Evolutionary conservation across 1,140 invertebrate genomes (phyloP).

Genomic region (Trachymyrmex septentrionalis): DNA sequence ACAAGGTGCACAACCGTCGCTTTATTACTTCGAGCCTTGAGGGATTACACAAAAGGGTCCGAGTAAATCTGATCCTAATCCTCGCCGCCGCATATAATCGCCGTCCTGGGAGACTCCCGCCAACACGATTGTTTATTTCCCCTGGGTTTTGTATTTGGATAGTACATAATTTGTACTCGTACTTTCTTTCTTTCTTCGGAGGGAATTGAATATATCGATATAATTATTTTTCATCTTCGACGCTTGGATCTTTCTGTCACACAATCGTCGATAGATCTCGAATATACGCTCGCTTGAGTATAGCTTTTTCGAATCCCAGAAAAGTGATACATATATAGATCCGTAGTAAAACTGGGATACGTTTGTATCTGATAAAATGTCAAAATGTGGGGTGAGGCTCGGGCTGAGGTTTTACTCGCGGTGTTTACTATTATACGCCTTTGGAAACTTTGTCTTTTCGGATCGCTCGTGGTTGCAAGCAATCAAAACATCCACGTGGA

Average conservation of each 20-base stretch:
- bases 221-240: background rate
- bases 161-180: background rate
- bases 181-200: background rate
- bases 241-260: background rate
- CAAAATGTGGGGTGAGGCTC: background rate
- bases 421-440: slow-evolving; percentile 24
- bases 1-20: slow-evolving; percentile 22
- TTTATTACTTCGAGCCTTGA: slow-evolving; percentile 60
- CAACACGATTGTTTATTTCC: slow-evolving; percentile 18
- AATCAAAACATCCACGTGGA: slow-evolving; percentile 5
- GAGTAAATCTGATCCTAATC: slow-evolving; percentile 50
- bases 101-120: background rate
- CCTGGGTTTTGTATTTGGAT: slow-evolving; percentile 2
- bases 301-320: background rate
- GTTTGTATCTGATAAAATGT: slow-evolving; percentile 38
- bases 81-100: slow-evolving; percentile 5
- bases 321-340: background rate
- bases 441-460: slow-evolving; percentile 13
- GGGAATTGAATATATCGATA: background rate
- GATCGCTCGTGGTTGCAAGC: slow-evolving; percentile 6
- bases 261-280: background rate
- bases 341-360: background rate
- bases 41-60: slow-evolving; percentile 34
- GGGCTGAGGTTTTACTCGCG: background rate
- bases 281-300: background rate